Evolutionary conservation across 2,113 vertebrate genomes (phyloP).

Genomic region (Sisor rabdophorus): DNA sequence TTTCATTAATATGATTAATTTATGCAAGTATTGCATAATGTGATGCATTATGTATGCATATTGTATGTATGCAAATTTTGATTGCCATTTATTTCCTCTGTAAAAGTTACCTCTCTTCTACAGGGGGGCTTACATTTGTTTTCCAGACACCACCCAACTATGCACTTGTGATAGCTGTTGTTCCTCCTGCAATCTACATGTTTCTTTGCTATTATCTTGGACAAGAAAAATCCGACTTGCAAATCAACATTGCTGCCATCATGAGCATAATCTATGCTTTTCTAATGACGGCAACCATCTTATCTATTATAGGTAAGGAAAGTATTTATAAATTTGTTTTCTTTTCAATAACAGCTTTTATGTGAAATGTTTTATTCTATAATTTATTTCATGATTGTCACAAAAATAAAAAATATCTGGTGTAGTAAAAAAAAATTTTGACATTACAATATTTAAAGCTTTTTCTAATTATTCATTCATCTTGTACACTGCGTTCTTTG

Average conservation of each 20-base stretch:
- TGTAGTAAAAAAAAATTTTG: too few relatives aligned
- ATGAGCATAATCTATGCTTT: constrained; percentile 59
- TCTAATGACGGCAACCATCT: constrained; percentile 57
- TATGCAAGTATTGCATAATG: too few relatives aligned
- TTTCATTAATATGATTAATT: too few relatives aligned
- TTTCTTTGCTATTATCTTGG: constrained; percentile 59
- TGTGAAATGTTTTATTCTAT: neutral
- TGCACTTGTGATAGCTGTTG: constrained; percentile 56
- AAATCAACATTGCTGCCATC: constrained; percentile 57
- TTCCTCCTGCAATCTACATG: constrained; percentile 60
- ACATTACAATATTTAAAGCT: too few relatives aligned
- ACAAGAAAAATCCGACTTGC: constrained; percentile 57
- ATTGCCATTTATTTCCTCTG: neutral
- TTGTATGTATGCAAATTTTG: too few relatives aligned
- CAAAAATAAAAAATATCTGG: too few relatives aligned
- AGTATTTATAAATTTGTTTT: neutral
- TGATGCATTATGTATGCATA: too few relatives aligned
- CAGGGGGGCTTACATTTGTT: constrained; percentile 59
- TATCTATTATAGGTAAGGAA: constrained; percentile 54
- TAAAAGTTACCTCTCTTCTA: too few relatives aligned
- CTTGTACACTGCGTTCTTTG: too few relatives aligned
- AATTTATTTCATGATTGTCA: too few relatives aligned
- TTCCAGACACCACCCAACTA: rapidly evolving
- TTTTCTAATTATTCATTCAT: too few relatives aligned
- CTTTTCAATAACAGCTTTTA: neutral